These are phyloP conservation scores for Mormyrus proboscirostris DNA, from an alignment of 2,797 vertebrate species.

Conservation along the genomic window DNA sequence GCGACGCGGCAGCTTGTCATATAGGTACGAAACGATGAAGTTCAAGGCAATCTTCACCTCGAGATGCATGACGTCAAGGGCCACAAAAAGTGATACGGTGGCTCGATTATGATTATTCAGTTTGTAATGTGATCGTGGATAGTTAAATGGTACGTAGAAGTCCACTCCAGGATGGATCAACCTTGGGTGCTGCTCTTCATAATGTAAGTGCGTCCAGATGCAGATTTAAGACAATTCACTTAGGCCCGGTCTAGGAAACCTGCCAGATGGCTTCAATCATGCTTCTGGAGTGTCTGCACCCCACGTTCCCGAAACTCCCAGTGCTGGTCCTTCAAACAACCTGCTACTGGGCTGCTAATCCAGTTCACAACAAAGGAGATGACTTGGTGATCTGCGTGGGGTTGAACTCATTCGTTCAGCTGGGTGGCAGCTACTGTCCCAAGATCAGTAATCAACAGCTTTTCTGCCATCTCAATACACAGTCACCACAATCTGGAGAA, in stretches of 20 bases:
- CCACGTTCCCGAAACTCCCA: neutral
- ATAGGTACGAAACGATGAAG: constrained; percentile 65
- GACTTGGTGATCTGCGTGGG: neutral
- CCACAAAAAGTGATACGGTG: neutral
- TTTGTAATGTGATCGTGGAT: neutral
- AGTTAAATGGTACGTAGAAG: neutral
- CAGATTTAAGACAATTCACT: neutral
- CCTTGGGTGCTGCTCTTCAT: neutral
- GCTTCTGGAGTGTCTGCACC: neutral
- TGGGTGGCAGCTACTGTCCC: neutral
- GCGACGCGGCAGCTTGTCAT: constrained; percentile 94
- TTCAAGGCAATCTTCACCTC: constrained; percentile 4
- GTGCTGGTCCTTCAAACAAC: neutral
- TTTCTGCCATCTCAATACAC: neutral
- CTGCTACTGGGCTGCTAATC: neutral
- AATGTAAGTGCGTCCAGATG: neutral
- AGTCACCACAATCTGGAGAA: neutral
- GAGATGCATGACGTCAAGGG: neutral
- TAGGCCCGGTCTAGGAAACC: neutral
- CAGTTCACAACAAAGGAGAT: neutral
- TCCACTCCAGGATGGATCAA: neutral
- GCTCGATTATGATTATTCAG: neutral
- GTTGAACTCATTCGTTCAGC: neutral
- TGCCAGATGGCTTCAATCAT: neutral
- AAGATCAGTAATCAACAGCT: neutral